Base-by-base conservation (phyloP, 2,888 invertebrate species). In the Fabriciana adippe region DNA sequence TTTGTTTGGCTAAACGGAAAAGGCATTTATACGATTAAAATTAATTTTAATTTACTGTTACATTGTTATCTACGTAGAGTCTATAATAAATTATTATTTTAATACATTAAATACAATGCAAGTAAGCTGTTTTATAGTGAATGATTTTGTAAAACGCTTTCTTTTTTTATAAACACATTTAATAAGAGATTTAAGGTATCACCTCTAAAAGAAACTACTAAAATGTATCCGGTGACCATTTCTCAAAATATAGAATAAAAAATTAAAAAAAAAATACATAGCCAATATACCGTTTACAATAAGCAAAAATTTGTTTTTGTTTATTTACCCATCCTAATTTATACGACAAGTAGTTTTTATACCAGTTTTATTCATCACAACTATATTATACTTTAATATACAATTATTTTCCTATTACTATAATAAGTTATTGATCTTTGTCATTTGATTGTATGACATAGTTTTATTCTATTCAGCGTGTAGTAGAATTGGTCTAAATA, bases 11-110 rank as follows among this genome's bases (percentile, higher is more conserved):
- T 87, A 83, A 80, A 78, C 82, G 75, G 72, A 76, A 84, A 85
- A 87, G 84, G 91, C 91, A 91, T 91, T 91, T 91, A 91, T 87
- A 83, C 70, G 82, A 80, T 81, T 83, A 86, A 79, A 81, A 83
- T 83, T 85, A 83, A 82, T 47, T 86, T 87, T 87, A 86, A 82
- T 82, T 83, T 82, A 85, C 85, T 88, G 89, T 90, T 90, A 88
- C 84, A 86, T 85, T 86, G 87, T 90, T 90, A 82, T 88, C 84
- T 82, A 82, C 84, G 84, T 90, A 90, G 89, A 90, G 85, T 86
- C 86, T 90, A 87, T 89, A 84, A 85, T 90, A 90, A 89, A 88
- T 91, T 90, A 90, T 90, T 90, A 79, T 84, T 85, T 85, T 83
- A 84, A 84, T 83, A 78, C 84, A 81, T 83, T 80, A 83, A 83